phyloP scores from a whole-genome alignment of 2,113 vertebrate genomes.

The Aphyosemion australe region DNA sequence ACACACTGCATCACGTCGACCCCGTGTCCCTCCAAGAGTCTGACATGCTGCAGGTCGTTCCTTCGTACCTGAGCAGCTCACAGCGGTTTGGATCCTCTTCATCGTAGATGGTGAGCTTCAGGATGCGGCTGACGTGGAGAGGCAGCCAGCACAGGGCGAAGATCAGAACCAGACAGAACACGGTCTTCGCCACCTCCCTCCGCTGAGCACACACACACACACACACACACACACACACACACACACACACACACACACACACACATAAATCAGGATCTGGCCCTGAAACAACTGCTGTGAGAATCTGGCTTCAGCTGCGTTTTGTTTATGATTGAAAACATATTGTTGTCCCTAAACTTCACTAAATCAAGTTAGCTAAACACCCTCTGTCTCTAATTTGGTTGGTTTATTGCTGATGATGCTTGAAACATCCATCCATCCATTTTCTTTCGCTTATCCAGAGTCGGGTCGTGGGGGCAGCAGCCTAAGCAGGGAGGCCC shows the following conservation, averaged over 20 bases:
- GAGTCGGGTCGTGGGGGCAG: too few species aligned
- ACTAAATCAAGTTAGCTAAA: slow-evolving; percentile 10
- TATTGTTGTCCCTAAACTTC: neutral
- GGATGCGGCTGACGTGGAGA: slow-evolving; percentile 93
- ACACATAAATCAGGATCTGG: slow-evolving; percentile 42
- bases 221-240: slow-evolving; percentile 50
- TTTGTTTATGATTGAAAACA: slow-evolving; percentile 1
- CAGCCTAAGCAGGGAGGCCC: too few species aligned
- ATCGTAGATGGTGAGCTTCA: slow-evolving; percentile 92
- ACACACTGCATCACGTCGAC: neutral
- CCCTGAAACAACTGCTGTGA: neutral
- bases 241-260: slow-evolving; percentile 53
- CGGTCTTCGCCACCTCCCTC: slow-evolving; percentile 95
- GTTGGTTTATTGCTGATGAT: neutral
- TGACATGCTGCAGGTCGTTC: neutral
- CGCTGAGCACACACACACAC: slow-evolving; percentile 87
- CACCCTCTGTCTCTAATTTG: neutral
- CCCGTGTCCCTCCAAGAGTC: neutral
- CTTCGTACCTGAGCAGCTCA: slow-evolving; percentile 89
- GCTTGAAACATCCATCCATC: neutral
- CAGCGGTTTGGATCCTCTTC: slow-evolving; percentile 90
- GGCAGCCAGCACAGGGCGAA: slow-evolving; percentile 97
- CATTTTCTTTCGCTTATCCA: too few species aligned
- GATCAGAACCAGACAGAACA: slow-evolving; percentile 95
- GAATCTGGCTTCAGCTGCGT: slow-evolving; percentile 1